phyloP scores from a whole-genome alignment of 2,113 vertebrate species.

The Uria lomvia region DNA sequence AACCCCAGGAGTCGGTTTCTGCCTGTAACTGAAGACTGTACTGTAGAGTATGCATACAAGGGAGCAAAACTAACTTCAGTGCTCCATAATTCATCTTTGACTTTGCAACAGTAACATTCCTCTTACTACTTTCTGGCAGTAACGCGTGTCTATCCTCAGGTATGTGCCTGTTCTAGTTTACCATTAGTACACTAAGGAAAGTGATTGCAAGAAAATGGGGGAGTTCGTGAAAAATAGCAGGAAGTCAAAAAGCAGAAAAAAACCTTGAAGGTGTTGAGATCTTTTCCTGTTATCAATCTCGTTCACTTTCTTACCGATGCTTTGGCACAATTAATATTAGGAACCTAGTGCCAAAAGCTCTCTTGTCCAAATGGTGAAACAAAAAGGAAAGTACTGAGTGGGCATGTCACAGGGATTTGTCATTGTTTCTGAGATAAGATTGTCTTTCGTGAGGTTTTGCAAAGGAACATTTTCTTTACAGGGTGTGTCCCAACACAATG shows the following conservation, averaged over 20 bases:
- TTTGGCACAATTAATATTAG: neutral
- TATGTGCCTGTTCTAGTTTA: neutral
- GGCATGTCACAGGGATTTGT: neutral
- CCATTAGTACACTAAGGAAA: neutral
- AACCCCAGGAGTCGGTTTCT: neutral
- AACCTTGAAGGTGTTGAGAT: neutral
- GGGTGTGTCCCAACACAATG: neutral
- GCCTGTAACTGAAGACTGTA: neutral
- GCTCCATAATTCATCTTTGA: neutral
- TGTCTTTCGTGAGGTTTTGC: neutral
- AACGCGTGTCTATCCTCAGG: neutral
- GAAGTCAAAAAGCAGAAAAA: neutral
- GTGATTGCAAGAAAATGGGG: neutral
- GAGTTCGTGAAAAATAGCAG: neutral
- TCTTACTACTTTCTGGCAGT: neutral
- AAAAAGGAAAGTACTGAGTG: neutral
- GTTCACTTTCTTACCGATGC: neutral
- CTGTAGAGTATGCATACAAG: neutral
- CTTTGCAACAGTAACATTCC: neutral
- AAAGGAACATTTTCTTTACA: neutral
- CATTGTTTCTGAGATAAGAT: neutral
- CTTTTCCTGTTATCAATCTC: neutral
- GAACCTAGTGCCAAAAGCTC: neutral
- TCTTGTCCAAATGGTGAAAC: neutral
- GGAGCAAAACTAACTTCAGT: neutral